A percentile compares a stretch with the other conserved stretches of the same genome.
These are phyloP conservation scores for Ophraella communa DNA, from an alignment of 2,888 invertebrate species.

Conservation along the genomic window DNA sequence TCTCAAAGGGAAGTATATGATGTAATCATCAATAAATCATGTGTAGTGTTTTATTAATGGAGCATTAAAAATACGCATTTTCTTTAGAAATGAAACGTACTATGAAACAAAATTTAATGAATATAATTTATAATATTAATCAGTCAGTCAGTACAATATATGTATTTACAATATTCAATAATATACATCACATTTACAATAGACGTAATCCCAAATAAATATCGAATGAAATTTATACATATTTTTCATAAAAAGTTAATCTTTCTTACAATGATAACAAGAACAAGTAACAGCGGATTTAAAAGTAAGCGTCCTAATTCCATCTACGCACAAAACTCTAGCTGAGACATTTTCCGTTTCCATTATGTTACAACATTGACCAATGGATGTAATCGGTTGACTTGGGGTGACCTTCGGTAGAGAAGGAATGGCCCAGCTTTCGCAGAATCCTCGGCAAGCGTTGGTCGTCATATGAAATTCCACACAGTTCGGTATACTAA, in stretches of 20 bases:
- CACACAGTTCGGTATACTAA: constrained; percentile 84
- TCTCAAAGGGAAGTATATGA: too few relatives aligned
- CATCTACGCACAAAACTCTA: constrained; percentile 79
- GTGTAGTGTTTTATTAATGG: too few relatives aligned
- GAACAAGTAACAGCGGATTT: constrained; percentile 84
- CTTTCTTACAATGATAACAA: constrained; percentile 87
- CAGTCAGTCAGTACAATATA: constrained; percentile 56
- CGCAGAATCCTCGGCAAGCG: constrained; percentile 87
- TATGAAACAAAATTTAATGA: constrained; percentile 41
- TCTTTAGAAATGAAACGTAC: not conserved
- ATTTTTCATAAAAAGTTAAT: constrained; percentile 54
- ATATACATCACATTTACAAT: constrained; percentile 39
- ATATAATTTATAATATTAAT: constrained; percentile 38
- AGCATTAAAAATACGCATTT: too few relatives aligned
- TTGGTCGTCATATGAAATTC: constrained; percentile 86
- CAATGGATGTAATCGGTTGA: constrained; percentile 68
- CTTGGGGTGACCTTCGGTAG: constrained; percentile 62
- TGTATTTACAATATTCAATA: constrained; percentile 29
- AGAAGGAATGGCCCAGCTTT: constrained; percentile 86
- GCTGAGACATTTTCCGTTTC: constrained; percentile 84
- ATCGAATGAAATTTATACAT: too few relatives aligned
- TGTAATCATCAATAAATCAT: too few relatives aligned
- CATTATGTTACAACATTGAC: constrained; percentile 90
- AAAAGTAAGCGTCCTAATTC: constrained; percentile 77
- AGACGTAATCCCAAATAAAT: constrained; percentile 9